Evolutionary conservation across 2,113 vertebrate genomes (phyloP).

Genomic region (Argyrosomus japonicus): DNA sequence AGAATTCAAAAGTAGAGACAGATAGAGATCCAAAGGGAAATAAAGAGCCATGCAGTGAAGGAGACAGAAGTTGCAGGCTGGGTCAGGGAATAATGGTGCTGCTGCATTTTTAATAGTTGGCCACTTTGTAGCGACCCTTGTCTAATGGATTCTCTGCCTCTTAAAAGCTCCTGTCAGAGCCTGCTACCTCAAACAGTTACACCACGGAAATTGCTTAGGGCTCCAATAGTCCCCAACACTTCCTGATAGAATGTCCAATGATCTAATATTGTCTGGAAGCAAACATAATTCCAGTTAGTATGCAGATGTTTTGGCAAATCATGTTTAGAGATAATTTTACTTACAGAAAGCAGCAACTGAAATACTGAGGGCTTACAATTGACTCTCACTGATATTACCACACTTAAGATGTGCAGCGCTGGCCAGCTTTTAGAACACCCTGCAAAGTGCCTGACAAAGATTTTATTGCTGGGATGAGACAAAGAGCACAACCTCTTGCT

Average conservation of each 20-base stretch:
- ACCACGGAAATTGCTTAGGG: conserved; percentile 72
- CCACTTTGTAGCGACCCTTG: conserved; percentile 85
- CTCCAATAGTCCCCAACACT: conserved; percentile 62
- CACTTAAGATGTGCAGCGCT: conserved; percentile 38
- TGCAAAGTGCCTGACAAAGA: conserved; percentile 69
- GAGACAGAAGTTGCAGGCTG: conserved; percentile 71
- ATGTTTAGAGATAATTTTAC: conserved; percentile 35
- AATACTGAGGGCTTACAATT: conserved; percentile 8
- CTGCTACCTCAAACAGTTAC: conserved; percentile 70
- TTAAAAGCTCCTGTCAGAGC: conserved; percentile 80
- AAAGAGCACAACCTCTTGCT: conserved; percentile 50
- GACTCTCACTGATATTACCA: conserved; percentile 14
- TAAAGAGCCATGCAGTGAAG: conserved; percentile 62
- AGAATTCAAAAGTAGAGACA: conserved; percentile 41
- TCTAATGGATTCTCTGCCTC: conserved; percentile 83
- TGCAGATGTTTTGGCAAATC: conserved; percentile 51
- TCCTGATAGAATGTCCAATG: conserved; percentile 62
- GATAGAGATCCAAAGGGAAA: conserved; percentile 66
- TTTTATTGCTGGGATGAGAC: conserved; percentile 52
- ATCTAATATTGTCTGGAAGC: conserved; percentile 61
- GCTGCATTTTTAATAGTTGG: conserved; percentile 87
- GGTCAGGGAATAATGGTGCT: conserved; percentile 84
- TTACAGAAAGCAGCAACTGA: conserved; percentile 30
- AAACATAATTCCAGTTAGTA: conserved; percentile 55
- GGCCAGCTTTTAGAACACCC: conserved; percentile 62